These are phyloP conservation scores for Aegotheles bennettii DNA, from an alignment of 2,113 vertebrate species.

Conservation along the genomic window DNA sequence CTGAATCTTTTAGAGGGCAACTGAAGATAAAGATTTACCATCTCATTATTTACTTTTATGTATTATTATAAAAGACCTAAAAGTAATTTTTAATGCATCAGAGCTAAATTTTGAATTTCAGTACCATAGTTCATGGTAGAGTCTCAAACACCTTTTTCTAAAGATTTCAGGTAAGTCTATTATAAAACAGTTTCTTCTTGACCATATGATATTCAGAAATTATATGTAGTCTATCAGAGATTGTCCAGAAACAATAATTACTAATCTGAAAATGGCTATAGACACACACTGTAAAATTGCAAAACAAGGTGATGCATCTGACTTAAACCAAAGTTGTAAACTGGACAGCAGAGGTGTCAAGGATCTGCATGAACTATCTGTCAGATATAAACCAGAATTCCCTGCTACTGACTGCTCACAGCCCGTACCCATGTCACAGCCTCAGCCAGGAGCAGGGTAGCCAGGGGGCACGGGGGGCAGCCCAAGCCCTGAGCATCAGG, in stretches of 20 bases:
- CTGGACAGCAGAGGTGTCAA: neutral
- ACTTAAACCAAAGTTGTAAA: neutral
- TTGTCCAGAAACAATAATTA: neutral
- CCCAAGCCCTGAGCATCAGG: neutral
- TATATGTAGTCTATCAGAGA: neutral
- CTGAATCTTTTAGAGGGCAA: neutral
- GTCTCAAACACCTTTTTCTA: neutral
- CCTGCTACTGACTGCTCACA: neutral
- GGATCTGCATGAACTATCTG: neutral
- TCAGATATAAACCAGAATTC: neutral
- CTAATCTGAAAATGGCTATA: neutral
- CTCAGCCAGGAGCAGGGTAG: neutral
- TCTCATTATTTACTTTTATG: neutral
- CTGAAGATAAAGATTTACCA: neutral
- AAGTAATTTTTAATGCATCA: neutral
- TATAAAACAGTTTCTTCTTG: neutral
- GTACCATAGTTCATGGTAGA: neutral
- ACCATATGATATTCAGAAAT: neutral
- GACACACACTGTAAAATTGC: neutral
- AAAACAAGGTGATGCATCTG: neutral
- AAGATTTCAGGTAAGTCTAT: neutral
- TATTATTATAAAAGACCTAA: neutral
- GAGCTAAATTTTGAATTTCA: neutral
- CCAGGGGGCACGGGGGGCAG: fast-evolving
- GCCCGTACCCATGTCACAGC: neutral